Evolutionary conservation across 2,797 vertebrate species (phyloP).

Genomic region (Sebastes itinus): DNA sequence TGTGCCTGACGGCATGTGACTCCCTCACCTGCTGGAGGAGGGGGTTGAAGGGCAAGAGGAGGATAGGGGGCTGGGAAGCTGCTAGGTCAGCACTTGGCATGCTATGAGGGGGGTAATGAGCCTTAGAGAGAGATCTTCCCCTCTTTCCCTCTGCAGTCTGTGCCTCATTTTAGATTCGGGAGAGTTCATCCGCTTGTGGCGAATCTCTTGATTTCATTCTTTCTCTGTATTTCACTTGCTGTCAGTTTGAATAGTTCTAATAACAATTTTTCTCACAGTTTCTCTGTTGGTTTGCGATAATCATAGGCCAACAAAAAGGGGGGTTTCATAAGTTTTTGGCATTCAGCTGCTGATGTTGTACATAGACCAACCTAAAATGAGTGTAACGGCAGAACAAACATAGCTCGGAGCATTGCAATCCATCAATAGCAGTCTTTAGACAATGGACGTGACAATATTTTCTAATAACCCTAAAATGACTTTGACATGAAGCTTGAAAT

Average conservation of each 20-base stretch:
- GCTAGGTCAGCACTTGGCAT: constrained; percentile 78
- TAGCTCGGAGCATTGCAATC: not conserved
- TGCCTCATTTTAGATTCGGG: constrained; percentile 48
- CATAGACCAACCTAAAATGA: not conserved
- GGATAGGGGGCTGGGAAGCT: constrained; percentile 51
- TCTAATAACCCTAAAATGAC: not conserved
- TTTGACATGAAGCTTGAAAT: not conserved
- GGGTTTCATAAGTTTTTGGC: not conserved
- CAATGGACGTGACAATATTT: not conserved
- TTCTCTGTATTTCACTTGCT: not conserved
- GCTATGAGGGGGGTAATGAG: constrained; percentile 72
- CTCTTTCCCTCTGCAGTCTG: constrained; percentile 40
- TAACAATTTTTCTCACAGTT: not conserved
- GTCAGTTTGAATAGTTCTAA: not conserved
- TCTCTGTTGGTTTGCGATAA: not conserved
- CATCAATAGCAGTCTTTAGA: not conserved
- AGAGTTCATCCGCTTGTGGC: constrained; percentile 15
- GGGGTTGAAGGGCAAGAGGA: constrained; percentile 68
- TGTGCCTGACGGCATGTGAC: constrained; percentile 54
- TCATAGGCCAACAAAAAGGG: not conserved
- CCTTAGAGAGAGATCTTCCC: constrained; percentile 59
- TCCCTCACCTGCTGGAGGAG: constrained; percentile 62
- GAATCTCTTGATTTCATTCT: constrained; percentile 20
- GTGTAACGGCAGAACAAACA: constrained; percentile 3
- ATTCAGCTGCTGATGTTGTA: not conserved